These are phyloP conservation scores for Asteroscopus sphinx DNA, from an alignment of 2,888 invertebrate species.

Conservation along the genomic window DNA sequence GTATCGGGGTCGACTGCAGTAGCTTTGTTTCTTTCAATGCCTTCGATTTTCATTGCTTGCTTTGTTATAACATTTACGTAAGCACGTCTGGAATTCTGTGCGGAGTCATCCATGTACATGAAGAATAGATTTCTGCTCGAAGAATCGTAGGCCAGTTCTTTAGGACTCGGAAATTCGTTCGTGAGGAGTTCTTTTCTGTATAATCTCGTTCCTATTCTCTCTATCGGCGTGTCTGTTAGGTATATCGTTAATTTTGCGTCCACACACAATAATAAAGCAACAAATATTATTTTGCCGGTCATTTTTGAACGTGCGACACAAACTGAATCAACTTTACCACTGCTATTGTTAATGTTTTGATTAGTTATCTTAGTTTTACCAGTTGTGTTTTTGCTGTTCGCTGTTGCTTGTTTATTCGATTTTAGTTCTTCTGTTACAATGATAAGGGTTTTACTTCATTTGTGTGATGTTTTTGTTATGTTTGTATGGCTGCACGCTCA, in stretches of 20 bases:
- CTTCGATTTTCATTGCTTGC: constrained; percentile 71
- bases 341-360: constrained; percentile 68
- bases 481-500: constrained; percentile 57
- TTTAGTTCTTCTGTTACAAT: constrained; percentile 57
- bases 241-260: constrained; percentile 71
- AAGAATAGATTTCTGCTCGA: constrained; percentile 80
- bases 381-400: constrained; percentile 59
- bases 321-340: constrained; percentile 64
- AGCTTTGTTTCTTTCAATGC: constrained; percentile 80
- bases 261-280: constrained; percentile 60
- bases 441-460: constrained; percentile 43
- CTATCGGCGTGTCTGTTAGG: constrained; percentile 74
- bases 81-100: constrained; percentile 81
- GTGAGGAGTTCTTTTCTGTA: constrained; percentile 80
- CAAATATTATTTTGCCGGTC: constrained; percentile 54
- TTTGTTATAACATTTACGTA: constrained; percentile 78
- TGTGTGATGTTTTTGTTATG: constrained; percentile 13
- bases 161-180: constrained; percentile 71
- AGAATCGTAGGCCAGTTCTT: constrained; percentile 82
- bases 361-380: constrained; percentile 69
- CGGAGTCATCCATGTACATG: constrained; percentile 82
- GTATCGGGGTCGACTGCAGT: constrained; percentile 78
- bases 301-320: constrained; percentile 64
- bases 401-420: constrained; percentile 34
- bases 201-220: constrained; percentile 74